phyloP scores from a whole-genome alignment of 1,140 invertebrate species.

The Tachypleus tridentatus region DNA sequence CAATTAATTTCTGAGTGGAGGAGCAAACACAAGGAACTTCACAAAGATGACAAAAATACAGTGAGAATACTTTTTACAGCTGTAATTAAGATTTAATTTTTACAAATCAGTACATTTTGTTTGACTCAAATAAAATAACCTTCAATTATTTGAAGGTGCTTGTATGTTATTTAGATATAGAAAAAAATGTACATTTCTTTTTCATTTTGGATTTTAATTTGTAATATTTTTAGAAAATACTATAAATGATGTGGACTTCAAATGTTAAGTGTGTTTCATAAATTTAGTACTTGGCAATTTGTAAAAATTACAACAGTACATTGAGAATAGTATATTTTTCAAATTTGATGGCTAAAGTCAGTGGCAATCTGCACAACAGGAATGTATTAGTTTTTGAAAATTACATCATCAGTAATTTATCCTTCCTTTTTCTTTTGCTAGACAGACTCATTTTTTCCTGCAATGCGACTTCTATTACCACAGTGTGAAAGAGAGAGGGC shows the following conservation, averaged over 20 bases:
- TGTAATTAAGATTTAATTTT: too few relatives aligned
- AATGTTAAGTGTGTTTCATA: not conserved
- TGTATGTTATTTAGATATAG: slow-evolving; percentile 25
- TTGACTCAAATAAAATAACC: too few relatives aligned
- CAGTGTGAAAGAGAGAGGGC: slow-evolving; percentile 48
- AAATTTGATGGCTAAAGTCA: too few relatives aligned
- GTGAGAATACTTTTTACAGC: slow-evolving; percentile 27
- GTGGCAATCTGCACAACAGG: too few relatives aligned
- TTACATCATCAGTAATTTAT: not conserved
- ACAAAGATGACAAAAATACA: slow-evolving; percentile 27
- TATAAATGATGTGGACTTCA: not conserved
- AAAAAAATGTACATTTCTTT: slow-evolving; percentile 12
- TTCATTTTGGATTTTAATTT: slow-evolving; percentile 14
- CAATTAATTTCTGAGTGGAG: slow-evolving; percentile 43
- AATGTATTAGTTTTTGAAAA: too few relatives aligned
- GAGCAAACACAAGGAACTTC: slow-evolving; percentile 31
- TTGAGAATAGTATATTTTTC: not conserved
- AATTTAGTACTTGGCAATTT: not conserved
- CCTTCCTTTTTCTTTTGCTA: slow-evolving; percentile 22
- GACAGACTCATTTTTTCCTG: slow-evolving; percentile 49
- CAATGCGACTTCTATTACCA: slow-evolving; percentile 58
- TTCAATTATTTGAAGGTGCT: not conserved
- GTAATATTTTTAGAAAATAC: slow-evolving; percentile 20
- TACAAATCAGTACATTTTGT: too few relatives aligned
- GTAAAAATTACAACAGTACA: not conserved